A percentile compares a stretch with the other conserved stretches of the same genome.
Evolutionary conservation across 2,888 invertebrate species (phyloP).

Genomic region (Sarcophaga variegata): DNA sequence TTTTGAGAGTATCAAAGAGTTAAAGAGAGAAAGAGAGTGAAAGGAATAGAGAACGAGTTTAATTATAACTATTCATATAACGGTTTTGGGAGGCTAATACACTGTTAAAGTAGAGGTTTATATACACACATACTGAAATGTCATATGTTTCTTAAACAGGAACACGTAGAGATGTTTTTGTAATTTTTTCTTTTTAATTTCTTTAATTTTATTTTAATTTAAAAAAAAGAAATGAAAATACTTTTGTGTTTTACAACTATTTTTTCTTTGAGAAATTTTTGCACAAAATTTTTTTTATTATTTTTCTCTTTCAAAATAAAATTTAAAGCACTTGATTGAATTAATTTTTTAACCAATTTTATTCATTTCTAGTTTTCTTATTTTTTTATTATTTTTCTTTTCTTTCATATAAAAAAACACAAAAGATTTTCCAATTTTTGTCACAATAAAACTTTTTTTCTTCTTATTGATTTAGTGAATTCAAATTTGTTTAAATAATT

Average conservation of each 20-base stretch:
- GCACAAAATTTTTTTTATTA: neutral
- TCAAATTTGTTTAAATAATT: conserved; percentile 10
- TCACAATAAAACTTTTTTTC: neutral
- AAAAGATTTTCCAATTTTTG: conserved; percentile 19
- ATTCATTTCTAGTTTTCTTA: neutral
- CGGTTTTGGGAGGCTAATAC: conserved; percentile 47
- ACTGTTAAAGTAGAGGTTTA: conserved; percentile 22
- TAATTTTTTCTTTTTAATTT: neutral
- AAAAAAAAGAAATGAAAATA: neutral
- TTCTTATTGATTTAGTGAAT: conserved; percentile 17
- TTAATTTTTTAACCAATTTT: neutral
- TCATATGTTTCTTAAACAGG: conserved; percentile 53
- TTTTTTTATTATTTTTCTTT: conserved; percentile 3
- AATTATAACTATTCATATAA: neutral
- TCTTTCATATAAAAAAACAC: conserved; percentile 5
- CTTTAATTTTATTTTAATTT: neutral
- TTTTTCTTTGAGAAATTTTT: neutral
- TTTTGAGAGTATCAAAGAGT: neutral
- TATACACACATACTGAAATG: conserved; percentile 30
- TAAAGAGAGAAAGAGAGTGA: conserved; percentile 8
- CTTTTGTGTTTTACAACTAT: conserved; percentile 16
- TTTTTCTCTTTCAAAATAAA: neutral
- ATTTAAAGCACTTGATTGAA: neutral
- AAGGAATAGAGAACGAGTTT: neutral
- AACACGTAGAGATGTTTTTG: conserved; percentile 51